Conservation (phyloP, 37 sponge, comb jelly and placozoan species). For the Dysidea cf. avara region DNA sequence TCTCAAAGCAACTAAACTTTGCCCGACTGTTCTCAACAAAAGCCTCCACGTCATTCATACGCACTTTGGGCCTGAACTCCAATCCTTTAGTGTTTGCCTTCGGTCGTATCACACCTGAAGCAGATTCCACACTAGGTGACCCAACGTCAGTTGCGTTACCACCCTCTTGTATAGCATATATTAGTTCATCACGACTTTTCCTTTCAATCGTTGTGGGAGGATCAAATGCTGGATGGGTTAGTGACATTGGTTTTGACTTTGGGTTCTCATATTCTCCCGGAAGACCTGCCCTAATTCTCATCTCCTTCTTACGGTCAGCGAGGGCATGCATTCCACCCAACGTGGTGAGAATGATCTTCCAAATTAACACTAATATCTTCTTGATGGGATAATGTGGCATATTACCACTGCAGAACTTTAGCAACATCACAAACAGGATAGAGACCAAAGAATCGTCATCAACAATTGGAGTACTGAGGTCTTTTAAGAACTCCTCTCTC, state of each 20-base stretch:
- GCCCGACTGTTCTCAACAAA: slow-evolving; percentile 63
- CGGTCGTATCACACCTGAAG: too few species aligned
- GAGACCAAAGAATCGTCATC: slow-evolving; percentile 57
- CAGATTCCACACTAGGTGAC: too few species aligned
- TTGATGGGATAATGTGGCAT: slow-evolving; percentile 84
- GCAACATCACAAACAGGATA: slow-evolving; percentile 75
- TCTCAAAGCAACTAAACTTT: slow-evolving; percentile 76
- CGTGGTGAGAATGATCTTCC: slow-evolving; percentile 78
- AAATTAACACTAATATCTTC: slow-evolving; percentile 80
- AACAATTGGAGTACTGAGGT: slow-evolving; percentile 41
- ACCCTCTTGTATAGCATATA: slow-evolving; percentile 3
- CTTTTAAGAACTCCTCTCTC: slow-evolving; percentile 54
- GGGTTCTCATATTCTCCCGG: slow-evolving; percentile 45
- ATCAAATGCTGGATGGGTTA: neutral
- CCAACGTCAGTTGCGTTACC: slow-evolving; percentile 1
- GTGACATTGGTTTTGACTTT: too few species aligned
- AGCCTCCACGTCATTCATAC: slow-evolving; percentile 64
- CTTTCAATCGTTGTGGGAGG: neutral
- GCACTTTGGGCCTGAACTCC: slow-evolving; percentile 72
- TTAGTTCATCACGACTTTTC: slow-evolving; percentile 8
- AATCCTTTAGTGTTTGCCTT: slow-evolving; percentile 37
- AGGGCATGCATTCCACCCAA: slow-evolving; percentile 71
- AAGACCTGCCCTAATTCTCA: slow-evolving; percentile 50
- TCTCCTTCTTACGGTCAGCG: slow-evolving; percentile 46
- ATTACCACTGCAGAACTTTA: slow-evolving; percentile 77